A percentile compares a stretch with the other conserved stretches of the same genome.
Conservation (phyloP, 2,797 vertebrate genomes). For the Centroberyx gerrardi region DNA sequence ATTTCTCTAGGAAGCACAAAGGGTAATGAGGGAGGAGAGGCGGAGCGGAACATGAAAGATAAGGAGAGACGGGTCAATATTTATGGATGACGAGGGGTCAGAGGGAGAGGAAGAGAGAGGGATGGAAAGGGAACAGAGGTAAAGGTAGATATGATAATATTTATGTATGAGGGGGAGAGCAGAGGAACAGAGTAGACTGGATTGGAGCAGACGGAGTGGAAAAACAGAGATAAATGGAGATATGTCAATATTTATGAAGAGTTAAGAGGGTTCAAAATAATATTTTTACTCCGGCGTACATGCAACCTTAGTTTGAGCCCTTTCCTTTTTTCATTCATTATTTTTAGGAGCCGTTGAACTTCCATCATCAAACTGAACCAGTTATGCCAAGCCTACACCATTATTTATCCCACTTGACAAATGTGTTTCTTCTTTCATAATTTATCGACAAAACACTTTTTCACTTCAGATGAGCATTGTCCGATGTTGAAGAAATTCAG, state of each 20-base stretch:
- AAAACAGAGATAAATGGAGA: constrained; percentile 47
- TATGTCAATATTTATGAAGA: constrained; percentile 46
- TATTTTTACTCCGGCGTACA: constrained; percentile 4
- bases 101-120: constrained; percentile 2
- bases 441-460: too few relatives aligned
- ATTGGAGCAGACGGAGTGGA: constrained; percentile 28
- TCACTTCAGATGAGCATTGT: too few relatives aligned
- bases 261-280: constrained; percentile 16
- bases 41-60: constrained; percentile 8
- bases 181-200: constrained; percentile 15
- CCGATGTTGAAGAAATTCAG: too few relatives aligned
- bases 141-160: constrained; percentile 2
- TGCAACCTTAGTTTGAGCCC: not conserved
- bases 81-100: constrained; percentile 35
- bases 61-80: constrained; percentile 32
- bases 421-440: too few relatives aligned
- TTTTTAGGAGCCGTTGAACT: constrained; percentile 1
- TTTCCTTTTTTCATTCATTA: constrained; percentile 3
- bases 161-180: constrained; percentile 24
- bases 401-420: too few relatives aligned
- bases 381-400: too few relatives aligned
- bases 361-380: too few relatives aligned
- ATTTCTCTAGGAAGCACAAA: not conserved
- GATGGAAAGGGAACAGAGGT: constrained; percentile 30
- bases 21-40: not conserved